Percentiles rank a stretch among this genome's conserved stretches.
These are phyloP conservation scores for Caenorhabditis sp. DNA, from an alignment of 2,888 invertebrate species.

Conservation along the genomic window DNA sequence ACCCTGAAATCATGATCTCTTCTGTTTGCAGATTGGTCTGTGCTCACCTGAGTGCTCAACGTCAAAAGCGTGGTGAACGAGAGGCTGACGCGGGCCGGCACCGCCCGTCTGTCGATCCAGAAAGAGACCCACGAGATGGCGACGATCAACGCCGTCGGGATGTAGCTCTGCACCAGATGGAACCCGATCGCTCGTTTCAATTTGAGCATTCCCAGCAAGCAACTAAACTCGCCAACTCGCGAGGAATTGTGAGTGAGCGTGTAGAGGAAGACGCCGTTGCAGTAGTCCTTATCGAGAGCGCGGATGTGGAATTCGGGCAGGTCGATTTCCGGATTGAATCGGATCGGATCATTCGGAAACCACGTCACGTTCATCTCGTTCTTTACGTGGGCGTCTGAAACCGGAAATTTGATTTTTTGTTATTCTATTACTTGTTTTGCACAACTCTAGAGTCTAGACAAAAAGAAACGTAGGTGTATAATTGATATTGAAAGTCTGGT, in stretches of 20 bases:
- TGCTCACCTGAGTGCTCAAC: slow-evolving; percentile 70
- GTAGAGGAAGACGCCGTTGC: slow-evolving; percentile 75
- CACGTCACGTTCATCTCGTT: slow-evolving; percentile 76
- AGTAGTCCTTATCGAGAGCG: slow-evolving; percentile 68
- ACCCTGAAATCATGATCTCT: slow-evolving; percentile 56
- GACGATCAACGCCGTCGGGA: slow-evolving; percentile 69
- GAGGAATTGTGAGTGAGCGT: slow-evolving; percentile 72
- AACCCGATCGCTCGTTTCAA: slow-evolving; percentile 82
- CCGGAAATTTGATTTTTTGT: background rate
- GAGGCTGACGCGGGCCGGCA: slow-evolving; percentile 68
- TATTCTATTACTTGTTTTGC: background rate
- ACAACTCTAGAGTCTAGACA: too few species aligned
- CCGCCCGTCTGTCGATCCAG: slow-evolving; percentile 67
- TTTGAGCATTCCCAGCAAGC: slow-evolving; percentile 69
- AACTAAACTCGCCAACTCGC: slow-evolving; percentile 71
- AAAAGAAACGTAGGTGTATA: too few species aligned
- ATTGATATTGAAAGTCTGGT: too few species aligned
- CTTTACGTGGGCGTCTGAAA: slow-evolving; percentile 73
- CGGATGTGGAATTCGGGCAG: slow-evolving; percentile 73
- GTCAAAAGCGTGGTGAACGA: slow-evolving; percentile 69
- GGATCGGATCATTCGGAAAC: slow-evolving; percentile 71
- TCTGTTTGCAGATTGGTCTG: too few species aligned
- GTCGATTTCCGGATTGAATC: slow-evolving; percentile 69
- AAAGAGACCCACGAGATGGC: slow-evolving; percentile 71
- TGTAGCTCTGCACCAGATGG: slow-evolving; percentile 80